These are phyloP conservation scores for Sebastes reedi DNA, from an alignment of 2,797 vertebrate genomes.

Conservation along the genomic window DNA sequence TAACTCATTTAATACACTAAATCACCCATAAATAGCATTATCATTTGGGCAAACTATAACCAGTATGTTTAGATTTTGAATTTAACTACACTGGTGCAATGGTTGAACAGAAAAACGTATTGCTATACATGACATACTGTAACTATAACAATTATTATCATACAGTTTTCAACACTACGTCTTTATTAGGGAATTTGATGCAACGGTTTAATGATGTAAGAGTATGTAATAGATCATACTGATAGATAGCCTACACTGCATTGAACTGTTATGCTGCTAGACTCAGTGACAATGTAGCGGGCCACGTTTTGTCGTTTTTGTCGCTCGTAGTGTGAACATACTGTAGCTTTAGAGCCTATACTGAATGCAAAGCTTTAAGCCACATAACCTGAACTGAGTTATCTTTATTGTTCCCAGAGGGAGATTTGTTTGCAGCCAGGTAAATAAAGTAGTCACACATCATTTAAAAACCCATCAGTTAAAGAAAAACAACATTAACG, in stretches of 20 bases:
- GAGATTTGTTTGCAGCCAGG: neutral
- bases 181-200: neutral
- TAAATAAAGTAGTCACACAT: neutral
- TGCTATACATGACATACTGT: neutral
- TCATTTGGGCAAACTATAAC: neutral
- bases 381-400: neutral
- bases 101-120: neutral
- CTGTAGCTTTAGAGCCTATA: neutral
- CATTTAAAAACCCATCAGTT: neutral
- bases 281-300: too few relatives aligned
- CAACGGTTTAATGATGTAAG: neutral
- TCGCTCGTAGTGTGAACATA: too few relatives aligned
- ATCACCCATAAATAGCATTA: neutral
- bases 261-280: neutral
- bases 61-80: neutral
- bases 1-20: neutral
- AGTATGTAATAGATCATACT: neutral
- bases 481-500: neutral
- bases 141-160: neutral
- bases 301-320: too few relatives aligned
- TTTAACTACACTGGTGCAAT: neutral
- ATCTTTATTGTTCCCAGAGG: neutral
- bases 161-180: neutral
- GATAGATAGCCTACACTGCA: neutral
- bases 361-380: neutral